Percentiles rank a stretch among this genome's conserved stretches.
phyloP scores from a whole-genome alignment of 37 sponge, comb jelly and placozoan species.

The Cladorhizidae sp. region DNA sequence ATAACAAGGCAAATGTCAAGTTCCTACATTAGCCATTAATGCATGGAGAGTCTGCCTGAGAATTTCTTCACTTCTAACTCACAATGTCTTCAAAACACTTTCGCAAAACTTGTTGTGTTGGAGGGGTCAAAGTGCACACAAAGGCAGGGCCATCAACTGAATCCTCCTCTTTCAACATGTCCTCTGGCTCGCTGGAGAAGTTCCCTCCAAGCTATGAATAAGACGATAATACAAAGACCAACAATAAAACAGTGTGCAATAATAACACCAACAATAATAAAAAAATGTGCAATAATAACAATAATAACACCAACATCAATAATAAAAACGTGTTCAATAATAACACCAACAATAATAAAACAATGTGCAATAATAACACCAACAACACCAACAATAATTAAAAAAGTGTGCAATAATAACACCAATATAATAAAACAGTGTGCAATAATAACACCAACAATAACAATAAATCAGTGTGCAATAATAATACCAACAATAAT shows the following conservation, averaged over 20 bases:
- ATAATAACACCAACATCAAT: no score
- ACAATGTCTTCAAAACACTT: slow-evolving; percentile 62
- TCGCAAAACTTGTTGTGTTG: slow-evolving; percentile 28
- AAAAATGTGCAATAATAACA: not conserved
- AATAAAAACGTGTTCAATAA: no score
- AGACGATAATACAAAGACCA: not conserved
- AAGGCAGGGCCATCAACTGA: not conserved
- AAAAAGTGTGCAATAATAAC: no score
- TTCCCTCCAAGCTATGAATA: slow-evolving; percentile 56
- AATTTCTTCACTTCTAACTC: no score
- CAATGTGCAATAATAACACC: not conserved
- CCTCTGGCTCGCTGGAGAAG: slow-evolving; percentile 72
- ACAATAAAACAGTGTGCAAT: not conserved
- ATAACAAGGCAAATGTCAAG: no score
- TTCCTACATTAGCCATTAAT: no score
- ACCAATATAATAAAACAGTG: no score
- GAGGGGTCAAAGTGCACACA: slow-evolving; percentile 27
- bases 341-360: not conserved
- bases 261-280: no score
- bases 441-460: no score
- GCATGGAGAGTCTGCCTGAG: no score
- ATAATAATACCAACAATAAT: no score
- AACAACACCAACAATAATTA: not conserved
- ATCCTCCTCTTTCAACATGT: slow-evolving; percentile 47
- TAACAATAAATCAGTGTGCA: no score